Evolutionary conservation across 2,888 invertebrate genomes (phyloP).

Genomic region (Acronicta psi): DNA sequence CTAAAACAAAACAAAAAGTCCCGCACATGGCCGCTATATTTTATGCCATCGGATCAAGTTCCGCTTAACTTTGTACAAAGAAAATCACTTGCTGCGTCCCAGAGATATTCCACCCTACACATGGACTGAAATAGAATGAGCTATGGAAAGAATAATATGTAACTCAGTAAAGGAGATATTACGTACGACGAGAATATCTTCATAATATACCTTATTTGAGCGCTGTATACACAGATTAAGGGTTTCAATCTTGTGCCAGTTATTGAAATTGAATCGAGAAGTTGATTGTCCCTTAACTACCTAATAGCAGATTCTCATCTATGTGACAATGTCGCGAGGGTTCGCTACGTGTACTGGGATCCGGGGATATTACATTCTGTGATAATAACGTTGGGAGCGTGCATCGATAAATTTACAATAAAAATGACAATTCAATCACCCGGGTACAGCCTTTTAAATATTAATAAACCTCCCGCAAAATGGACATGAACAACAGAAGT

Average conservation of each 20-base stretch:
- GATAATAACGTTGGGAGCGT: constrained; percentile 26
- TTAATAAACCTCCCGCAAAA: constrained; percentile 10
- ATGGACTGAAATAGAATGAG: constrained; percentile 58
- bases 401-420: constrained; percentile 29
- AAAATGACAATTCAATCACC: constrained; percentile 39
- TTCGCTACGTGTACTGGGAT: constrained; percentile 16
- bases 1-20: constrained; percentile 60
- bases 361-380: constrained; percentile 24
- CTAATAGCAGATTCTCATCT: constrained; percentile 48
- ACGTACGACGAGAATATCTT: constrained; percentile 43
- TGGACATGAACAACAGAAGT: constrained; percentile 12
- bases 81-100: constrained; percentile 54
- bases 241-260: constrained; percentile 55
- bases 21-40: constrained; percentile 56
- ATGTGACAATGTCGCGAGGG: constrained; percentile 32
- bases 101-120: constrained; percentile 51
- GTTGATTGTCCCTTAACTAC: constrained; percentile 55
- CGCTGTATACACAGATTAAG: constrained; percentile 56
- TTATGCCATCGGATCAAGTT: constrained; percentile 58
- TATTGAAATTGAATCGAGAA: constrained; percentile 58
- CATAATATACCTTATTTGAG: constrained; percentile 51
- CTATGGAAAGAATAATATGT: constrained; percentile 53
- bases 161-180: constrained; percentile 53
- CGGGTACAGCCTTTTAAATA: constrained; percentile 14
- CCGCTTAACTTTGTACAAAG: constrained; percentile 57